Evolutionary conservation across 2,888 invertebrate species (phyloP).

Genomic region (Cosmia trapezina): DNA sequence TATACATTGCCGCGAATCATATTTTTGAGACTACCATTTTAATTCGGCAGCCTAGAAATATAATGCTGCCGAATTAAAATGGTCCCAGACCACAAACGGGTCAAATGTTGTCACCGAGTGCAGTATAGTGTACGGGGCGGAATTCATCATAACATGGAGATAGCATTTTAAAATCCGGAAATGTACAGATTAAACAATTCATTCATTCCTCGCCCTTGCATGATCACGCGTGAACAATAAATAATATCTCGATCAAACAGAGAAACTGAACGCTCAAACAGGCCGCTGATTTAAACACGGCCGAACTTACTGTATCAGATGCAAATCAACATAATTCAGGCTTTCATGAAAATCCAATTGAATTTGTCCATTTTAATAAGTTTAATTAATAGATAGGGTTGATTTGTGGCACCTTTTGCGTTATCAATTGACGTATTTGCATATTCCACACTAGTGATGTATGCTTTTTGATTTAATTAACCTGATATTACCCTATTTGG

Average conservation of each 20-base stretch:
- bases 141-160: too few relatives aligned
- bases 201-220: conserved; percentile 10
- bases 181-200: background rate
- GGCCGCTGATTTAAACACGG: conserved; percentile 48
- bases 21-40: too few relatives aligned
- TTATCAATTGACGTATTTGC: conserved; percentile 54
- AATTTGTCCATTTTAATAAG: conserved; percentile 61
- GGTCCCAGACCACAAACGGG: too few relatives aligned
- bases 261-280: conserved; percentile 46
- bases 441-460: conserved; percentile 45
- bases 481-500: conserved; percentile 32
- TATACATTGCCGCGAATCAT: too few relatives aligned
- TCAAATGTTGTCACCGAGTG: too few relatives aligned
- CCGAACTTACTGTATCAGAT: conserved; percentile 54
- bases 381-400: conserved; percentile 64
- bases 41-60: too few relatives aligned
- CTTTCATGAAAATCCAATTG: conserved; percentile 54
- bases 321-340: conserved; percentile 59
- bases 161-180: background rate
- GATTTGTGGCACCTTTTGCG: conserved; percentile 43
- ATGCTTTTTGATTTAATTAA: conserved; percentile 59
- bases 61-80: too few relatives aligned
- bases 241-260: conserved; percentile 37
- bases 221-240: conserved; percentile 33
- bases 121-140: too few relatives aligned